Conservation (phyloP, 53 echinoderm and acorn worm genomes). For the Pentamera pediparva region DNA sequence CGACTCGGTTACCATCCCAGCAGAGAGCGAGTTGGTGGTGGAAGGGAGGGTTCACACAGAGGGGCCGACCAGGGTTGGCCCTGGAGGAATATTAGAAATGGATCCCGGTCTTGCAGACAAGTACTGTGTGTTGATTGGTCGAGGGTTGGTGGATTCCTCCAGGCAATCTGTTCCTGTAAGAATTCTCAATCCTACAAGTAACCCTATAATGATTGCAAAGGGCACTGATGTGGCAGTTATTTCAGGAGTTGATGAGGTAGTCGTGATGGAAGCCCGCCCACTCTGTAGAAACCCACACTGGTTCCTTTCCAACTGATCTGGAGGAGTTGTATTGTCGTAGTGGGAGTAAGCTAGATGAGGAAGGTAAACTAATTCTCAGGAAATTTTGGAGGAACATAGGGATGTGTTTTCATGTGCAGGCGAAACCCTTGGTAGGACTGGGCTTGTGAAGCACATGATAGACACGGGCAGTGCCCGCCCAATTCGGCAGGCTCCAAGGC, state of each 20-base stretch:
- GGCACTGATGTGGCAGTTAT: background rate
- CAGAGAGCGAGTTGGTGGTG: background rate
- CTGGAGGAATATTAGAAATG: background rate
- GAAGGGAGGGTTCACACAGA: background rate
- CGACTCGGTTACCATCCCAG: background rate
- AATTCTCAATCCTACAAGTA: background rate
- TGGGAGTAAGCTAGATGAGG: background rate
- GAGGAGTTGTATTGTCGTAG: conserved; percentile 2
- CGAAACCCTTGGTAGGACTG: background rate
- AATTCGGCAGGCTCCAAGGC: conserved; percentile 14
- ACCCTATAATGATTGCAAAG: background rate
- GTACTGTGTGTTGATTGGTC: background rate
- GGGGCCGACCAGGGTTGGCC: too few relatives aligned
- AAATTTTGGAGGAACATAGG: background rate
- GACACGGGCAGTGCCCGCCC: background rate
- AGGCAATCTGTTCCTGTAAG: background rate
- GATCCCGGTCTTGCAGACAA: background rate
- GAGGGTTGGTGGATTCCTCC: background rate
- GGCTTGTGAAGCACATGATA: background rate
- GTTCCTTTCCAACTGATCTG: background rate
- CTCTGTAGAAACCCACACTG: background rate
- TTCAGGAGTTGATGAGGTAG: background rate
- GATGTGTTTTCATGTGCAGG: conserved; percentile 8
- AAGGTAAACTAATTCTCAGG: background rate
- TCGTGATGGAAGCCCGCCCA: background rate